These are phyloP conservation scores for Nesoenas mayeri DNA, from an alignment of 2,113 vertebrate genomes.

Conservation along the genomic window DNA sequence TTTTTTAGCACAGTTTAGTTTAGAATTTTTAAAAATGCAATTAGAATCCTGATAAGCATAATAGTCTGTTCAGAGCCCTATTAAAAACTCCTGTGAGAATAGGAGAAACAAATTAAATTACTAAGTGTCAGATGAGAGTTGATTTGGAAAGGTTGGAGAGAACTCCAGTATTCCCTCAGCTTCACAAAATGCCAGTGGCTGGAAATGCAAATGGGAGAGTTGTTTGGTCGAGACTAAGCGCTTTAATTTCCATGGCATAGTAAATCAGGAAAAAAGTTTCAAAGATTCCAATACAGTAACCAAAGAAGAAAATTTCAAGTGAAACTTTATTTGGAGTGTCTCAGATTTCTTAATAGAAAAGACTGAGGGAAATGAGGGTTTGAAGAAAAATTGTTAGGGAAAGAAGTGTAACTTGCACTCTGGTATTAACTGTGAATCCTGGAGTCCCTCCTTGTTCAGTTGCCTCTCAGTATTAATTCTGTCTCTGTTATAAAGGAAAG, in stretches of 20 bases:
- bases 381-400: not conserved
- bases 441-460: not conserved
- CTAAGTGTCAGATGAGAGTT: not conserved
- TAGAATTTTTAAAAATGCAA: not conserved
- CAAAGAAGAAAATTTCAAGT: not conserved
- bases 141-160: not conserved
- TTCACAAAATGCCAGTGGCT: not conserved
- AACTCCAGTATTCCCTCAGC: not conserved
- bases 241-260: not conserved
- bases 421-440: not conserved
- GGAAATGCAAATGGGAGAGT: not conserved
- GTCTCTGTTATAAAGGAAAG: not conserved
- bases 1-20: not conserved
- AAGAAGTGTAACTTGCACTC: not conserved
- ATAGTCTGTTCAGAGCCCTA: not conserved
- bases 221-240: not conserved
- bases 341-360: not conserved
- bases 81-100: not conserved
- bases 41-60: not conserved
- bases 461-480: not conserved
- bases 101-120: not conserved
- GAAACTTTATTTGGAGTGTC: not conserved
- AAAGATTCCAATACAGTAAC: not conserved
- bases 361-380: not conserved
- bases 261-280: not conserved